Evolutionary conservation across 2,113 vertebrate species (phyloP).

Genomic region (Campylomormyrus numenius): DNA sequence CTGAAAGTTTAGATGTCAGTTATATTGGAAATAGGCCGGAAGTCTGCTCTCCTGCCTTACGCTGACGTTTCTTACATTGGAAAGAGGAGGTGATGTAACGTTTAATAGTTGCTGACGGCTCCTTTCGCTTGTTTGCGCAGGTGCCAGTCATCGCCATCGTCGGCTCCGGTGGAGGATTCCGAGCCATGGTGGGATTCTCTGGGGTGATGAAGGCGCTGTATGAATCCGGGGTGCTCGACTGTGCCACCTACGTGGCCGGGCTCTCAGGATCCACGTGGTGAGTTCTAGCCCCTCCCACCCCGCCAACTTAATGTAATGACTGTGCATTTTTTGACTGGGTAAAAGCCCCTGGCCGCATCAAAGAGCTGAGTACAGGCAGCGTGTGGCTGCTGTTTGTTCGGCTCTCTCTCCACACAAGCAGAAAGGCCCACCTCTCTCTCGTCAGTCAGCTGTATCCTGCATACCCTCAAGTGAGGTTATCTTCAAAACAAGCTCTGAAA

Average conservation of each 20-base stretch:
- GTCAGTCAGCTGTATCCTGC: background rate
- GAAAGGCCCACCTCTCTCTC: background rate
- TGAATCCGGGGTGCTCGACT: slow-evolving; percentile 88
- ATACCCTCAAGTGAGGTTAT: background rate
- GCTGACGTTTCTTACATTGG: background rate
- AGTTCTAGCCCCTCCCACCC: slow-evolving; percentile 31
- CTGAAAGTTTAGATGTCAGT: background rate
- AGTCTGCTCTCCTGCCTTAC: background rate
- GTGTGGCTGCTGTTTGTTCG: background rate
- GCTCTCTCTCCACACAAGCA: background rate
- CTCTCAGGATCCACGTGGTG: slow-evolving; percentile 96
- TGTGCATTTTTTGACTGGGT: background rate
- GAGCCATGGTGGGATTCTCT: slow-evolving; percentile 90
- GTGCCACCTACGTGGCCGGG: slow-evolving; percentile 83
- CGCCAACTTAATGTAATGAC: background rate
- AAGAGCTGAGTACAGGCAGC: background rate
- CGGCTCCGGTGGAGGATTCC: slow-evolving; percentile 91
- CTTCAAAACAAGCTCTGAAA: background rate
- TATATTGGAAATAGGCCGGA: background rate
- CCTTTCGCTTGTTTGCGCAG: slow-evolving; percentile 46
- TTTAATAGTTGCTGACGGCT: background rate
- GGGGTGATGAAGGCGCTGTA: slow-evolving; percentile 93
- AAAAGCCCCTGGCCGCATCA: background rate
- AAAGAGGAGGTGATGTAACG: background rate
- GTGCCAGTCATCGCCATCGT: slow-evolving; percentile 87